Conservation (phyloP, 2,888 invertebrate genomes). For the Aradus depressus region DNA sequence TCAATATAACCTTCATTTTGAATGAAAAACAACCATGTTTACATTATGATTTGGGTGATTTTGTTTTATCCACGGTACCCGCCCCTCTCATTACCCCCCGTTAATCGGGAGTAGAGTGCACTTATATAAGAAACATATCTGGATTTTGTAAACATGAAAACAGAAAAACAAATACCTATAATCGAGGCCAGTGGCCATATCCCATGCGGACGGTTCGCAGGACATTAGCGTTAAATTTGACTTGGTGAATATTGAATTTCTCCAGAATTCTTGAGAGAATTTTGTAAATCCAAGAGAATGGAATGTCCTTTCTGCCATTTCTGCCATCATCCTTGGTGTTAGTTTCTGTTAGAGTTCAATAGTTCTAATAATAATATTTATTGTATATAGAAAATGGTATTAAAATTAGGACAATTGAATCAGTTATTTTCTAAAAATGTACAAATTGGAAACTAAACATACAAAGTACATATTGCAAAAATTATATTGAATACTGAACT, state of each 20-base stretch:
- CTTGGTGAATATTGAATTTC: constrained; percentile 9
- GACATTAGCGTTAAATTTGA: not conserved
- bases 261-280: constrained; percentile 12
- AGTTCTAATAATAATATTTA: too few relatives aligned
- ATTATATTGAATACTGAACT: too few relatives aligned
- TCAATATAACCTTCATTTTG: too few relatives aligned
- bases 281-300: constrained; percentile 8
- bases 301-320: constrained; percentile 1
- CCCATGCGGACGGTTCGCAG: constrained; percentile 14
- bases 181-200: constrained; percentile 12
- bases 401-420: not conserved
- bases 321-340: constrained; percentile 6
- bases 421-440: not conserved
- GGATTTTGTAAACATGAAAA: too few relatives aligned
- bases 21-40: too few relatives aligned
- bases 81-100: too few relatives aligned
- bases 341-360: constrained; percentile 3
- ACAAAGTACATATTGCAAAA: too few relatives aligned
- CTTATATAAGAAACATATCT: too few relatives aligned
- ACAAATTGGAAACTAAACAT: too few relatives aligned
- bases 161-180: constrained; percentile 2
- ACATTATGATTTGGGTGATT: too few relatives aligned
- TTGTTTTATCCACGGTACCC: too few relatives aligned
- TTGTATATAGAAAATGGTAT: not conserved
- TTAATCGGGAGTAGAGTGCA: too few relatives aligned